Base-by-base conservation (phyloP, 2,888 invertebrate genomes). In the Acrobasis repandana region DNA sequence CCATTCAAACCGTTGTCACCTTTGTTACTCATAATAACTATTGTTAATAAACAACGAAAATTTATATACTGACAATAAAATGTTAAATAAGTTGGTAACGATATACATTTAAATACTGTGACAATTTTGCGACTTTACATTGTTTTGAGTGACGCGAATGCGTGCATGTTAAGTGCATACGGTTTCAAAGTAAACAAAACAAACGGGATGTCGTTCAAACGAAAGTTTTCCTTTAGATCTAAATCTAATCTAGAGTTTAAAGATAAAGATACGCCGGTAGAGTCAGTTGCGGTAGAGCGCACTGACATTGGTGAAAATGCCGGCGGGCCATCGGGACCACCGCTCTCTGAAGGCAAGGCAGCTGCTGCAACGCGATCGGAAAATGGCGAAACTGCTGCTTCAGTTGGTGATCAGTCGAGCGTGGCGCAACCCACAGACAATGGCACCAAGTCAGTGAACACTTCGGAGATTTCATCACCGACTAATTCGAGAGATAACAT, bases 181-280 rank as follows among this genome's bases (percentile, higher is more conserved):
- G n/a, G 11, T n/a, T 18, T n/a, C 14, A n/a, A 43, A 43, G n/a
- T 16, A 52, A 20, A 9, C 63, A 63, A 52, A 6, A 18, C 36
- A 43, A 20, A 2, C 62, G 63, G 49, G 38, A 82, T 84, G 81
- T 76, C 81, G 51, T 74, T 76, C 34, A 69, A 67, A 68, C 72
- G 67, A 61, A 76, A 71, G 68, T 67, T 75, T 34, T 76, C 76
- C 36, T 78, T 76, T 49, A 73, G 63, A 63, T 74, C 70, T 48
- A 77, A 77, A 64, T 57, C 61, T 33, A 50, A 65, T 56, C 63
- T 74, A 49, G 70, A 76, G 46, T 66, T 61, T 67, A 67, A 63
- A 57, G 70, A 71, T 38, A 50, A 58, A 60, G 43, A 14, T 49
- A 61, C 50, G 36, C 20, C 54, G n/a, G 61, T 61, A 49, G 64